These are phyloP conservation scores for Tetheella fluctuosa DNA, from an alignment of 2,888 invertebrate genomes.

Conservation along the genomic window DNA sequence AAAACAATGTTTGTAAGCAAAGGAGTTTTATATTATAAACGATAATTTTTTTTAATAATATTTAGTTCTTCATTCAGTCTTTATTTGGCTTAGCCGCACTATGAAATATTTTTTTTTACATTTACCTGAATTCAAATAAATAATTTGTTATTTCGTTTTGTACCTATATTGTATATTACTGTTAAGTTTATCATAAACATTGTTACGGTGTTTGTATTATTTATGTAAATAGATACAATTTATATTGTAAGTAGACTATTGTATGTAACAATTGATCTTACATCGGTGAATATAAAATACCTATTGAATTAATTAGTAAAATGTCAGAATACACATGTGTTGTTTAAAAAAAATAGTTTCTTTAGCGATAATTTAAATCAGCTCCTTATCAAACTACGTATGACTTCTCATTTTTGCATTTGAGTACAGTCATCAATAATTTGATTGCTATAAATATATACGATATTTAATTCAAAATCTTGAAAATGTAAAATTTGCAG, in stretches of 20 bases:
- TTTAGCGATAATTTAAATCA: slow-evolving; percentile 53
- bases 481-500: too few relatives aligned
- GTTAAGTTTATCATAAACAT: slow-evolving; percentile 79
- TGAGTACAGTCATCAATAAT: slow-evolving; percentile 47
- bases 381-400: slow-evolving; percentile 38
- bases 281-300: slow-evolving; percentile 48
- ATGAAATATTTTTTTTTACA: slow-evolving; percentile 22
- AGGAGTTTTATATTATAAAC: background rate
- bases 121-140: slow-evolving; percentile 30
- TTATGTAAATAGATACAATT: slow-evolving; percentile 71
- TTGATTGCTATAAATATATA: too few relatives aligned
- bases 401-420: slow-evolving; percentile 57
- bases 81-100: slow-evolving; percentile 49
- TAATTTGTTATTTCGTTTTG: slow-evolving; percentile 73
- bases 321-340: slow-evolving; percentile 55
- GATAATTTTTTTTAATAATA: slow-evolving; percentile 8
- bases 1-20: background rate
- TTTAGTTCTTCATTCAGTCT: slow-evolving; percentile 9
- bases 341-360: slow-evolving; percentile 43
- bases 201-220: slow-evolving; percentile 81
- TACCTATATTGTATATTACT: slow-evolving; percentile 71
- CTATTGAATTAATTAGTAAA: slow-evolving; percentile 57
- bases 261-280: slow-evolving; percentile 41
- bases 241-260: slow-evolving; percentile 66
- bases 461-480: too few relatives aligned